Percentiles rank a stretch among this genome's conserved stretches.
These are phyloP conservation scores for Spheniscus humboldti DNA, from an alignment of 2,797 vertebrate genomes.

Conservation along the genomic window DNA sequence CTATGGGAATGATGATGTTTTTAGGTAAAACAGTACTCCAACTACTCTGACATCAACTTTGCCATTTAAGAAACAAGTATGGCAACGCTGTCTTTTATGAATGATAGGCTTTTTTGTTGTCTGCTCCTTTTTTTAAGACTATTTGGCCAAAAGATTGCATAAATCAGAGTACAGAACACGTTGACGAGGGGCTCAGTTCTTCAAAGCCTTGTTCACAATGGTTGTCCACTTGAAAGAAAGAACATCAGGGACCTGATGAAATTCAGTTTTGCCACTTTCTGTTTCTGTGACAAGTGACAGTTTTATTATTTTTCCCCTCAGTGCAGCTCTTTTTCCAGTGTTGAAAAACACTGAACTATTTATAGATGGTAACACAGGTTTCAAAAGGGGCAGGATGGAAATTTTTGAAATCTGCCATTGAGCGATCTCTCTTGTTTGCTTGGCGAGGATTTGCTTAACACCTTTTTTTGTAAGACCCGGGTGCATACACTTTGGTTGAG, in stretches of 20 bases:
- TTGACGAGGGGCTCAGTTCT: background rate
- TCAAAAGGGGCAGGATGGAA: constrained; percentile 17
- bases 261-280: background rate
- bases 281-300: background rate
- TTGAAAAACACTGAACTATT: constrained; percentile 9
- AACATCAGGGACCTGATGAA: background rate
- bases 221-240: background rate
- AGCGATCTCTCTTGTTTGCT: background rate
- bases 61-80: background rate
- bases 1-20: background rate
- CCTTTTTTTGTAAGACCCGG: background rate
- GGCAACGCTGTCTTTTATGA: background rate
- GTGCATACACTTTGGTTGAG: background rate
- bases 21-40: background rate
- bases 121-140: background rate
- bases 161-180: background rate
- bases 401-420: background rate
- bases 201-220: background rate
- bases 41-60: background rate
- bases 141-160: background rate
- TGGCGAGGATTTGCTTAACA: background rate
- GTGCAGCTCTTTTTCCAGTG: background rate
- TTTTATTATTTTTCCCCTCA: background rate
- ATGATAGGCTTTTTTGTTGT: background rate
- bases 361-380: background rate